phyloP scores from a whole-genome alignment of 37 sponge, comb jelly and placozoan genomes.

The Ephydatia muelleri region DNA sequence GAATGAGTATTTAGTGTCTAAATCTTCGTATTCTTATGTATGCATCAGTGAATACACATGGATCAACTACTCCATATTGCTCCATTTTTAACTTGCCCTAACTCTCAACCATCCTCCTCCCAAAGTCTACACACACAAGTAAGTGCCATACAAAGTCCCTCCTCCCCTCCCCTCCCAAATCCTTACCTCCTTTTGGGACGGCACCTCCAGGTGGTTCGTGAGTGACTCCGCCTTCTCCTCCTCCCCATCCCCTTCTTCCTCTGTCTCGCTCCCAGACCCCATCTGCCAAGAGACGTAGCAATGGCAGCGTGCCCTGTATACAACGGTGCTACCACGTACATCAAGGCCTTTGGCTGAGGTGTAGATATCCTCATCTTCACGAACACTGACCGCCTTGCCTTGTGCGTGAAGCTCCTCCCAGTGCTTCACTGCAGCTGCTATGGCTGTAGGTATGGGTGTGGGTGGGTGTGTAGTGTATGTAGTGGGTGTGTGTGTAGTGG shows the following conservation, averaged over 20 bases:
- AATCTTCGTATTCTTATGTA: too few species aligned
- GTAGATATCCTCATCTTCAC: constrained; percentile 88
- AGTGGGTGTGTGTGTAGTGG: not conserved
- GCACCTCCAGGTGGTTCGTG: constrained; percentile 60
- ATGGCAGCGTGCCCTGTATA: too few species aligned
- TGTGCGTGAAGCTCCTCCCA: constrained; percentile 73
- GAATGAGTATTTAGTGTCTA: too few species aligned
- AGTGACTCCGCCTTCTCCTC: constrained; percentile 44
- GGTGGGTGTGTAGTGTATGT: too few species aligned
- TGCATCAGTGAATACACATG: too few species aligned
- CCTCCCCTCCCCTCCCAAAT: not conserved
- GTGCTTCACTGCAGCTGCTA: constrained; percentile 50
- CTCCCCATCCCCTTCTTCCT: constrained; percentile 39
- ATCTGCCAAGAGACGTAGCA: not conserved
- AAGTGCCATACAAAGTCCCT: too few species aligned
- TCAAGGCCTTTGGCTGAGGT: constrained; percentile 33
- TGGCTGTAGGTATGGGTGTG: constrained; percentile 44
- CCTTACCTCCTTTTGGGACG: constrained; percentile 89
- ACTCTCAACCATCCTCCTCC: too few species aligned
- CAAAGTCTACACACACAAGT: not conserved
- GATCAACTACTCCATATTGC: too few species aligned
- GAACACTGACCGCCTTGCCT: constrained; percentile 27
- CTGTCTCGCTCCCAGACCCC: not conserved
- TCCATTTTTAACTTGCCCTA: too few species aligned
- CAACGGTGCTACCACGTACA: not conserved